These are phyloP conservation scores for Psittacus erithacus DNA, from an alignment of 2,113 vertebrate genomes.

Conservation along the genomic window DNA sequence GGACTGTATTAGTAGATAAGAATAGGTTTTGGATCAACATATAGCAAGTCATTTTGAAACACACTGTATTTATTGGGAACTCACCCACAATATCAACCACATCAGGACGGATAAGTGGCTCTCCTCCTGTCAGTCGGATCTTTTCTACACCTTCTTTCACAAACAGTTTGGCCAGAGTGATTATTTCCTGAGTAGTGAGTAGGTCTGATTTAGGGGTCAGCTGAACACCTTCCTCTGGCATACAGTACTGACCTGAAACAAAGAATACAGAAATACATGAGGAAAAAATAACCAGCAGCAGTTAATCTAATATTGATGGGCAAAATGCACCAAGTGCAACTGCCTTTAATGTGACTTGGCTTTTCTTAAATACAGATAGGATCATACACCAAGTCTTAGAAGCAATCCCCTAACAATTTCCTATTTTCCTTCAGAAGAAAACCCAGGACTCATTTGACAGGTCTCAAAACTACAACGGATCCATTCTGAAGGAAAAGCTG, in stretches of 20 bases:
- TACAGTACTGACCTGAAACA: constrained; percentile 93
- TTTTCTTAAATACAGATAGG: background rate
- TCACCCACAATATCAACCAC: constrained; percentile 91
- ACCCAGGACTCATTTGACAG: background rate
- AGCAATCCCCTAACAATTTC: background rate
- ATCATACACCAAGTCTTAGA: background rate
- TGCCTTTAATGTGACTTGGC: background rate
- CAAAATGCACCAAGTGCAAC: background rate
- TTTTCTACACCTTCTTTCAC: constrained; percentile 93
- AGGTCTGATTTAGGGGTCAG: constrained; percentile 89
- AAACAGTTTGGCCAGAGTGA: constrained; percentile 89
- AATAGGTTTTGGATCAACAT: background rate
- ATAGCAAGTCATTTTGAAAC: background rate
- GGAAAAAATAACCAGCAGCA: background rate
- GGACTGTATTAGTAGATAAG: background rate
- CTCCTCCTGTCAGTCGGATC: constrained; percentile 95
- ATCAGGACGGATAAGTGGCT: constrained; percentile 93
- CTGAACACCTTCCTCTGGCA: constrained; percentile 94
- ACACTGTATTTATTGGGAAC: background rate
- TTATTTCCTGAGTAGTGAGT: constrained; percentile 85
- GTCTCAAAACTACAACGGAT: background rate
- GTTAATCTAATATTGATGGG: background rate
- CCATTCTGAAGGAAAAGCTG: background rate
- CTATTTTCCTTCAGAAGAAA: background rate
- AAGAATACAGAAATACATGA: background rate